A percentile compares a stretch with the other conserved stretches of the same genome.
Evolutionary conservation across 2,888 invertebrate genomes (phyloP).

Genomic region (Watsonalla binaria): DNA sequence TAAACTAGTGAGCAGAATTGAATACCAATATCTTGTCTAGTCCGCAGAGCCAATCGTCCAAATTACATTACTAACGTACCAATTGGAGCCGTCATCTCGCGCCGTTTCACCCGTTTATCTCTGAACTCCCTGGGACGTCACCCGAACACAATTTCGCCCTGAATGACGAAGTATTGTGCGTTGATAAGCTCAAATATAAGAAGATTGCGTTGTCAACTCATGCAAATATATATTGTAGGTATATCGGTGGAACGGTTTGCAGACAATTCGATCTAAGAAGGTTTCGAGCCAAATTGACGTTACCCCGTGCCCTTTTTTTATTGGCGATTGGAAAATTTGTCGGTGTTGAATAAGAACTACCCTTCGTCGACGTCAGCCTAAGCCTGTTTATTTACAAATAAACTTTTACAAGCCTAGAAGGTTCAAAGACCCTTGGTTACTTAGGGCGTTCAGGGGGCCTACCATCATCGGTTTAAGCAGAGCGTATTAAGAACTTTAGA

Average conservation of each 20-base stretch:
- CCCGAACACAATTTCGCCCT: slow-evolving; percentile 41
- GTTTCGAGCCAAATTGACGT: slow-evolving; percentile 45
- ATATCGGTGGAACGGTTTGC: slow-evolving; percentile 15
- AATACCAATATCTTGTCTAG: slow-evolving; percentile 1
- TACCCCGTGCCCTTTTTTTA: slow-evolving; percentile 53
- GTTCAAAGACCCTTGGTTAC: neutral
- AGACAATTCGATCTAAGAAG: slow-evolving; percentile 54
- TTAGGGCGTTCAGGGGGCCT: neutral
- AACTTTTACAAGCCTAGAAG: neutral
- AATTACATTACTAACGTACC: slow-evolving; percentile 3
- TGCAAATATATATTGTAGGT: slow-evolving; percentile 40
- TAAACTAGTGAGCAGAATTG: neutral
- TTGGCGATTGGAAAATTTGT: slow-evolving; percentile 42
- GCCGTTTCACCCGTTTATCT: slow-evolving; percentile 24
- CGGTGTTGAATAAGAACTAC: slow-evolving; percentile 20
- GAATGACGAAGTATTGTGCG: slow-evolving; percentile 46
- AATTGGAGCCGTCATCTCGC: slow-evolving; percentile 1
- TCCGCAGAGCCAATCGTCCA: slow-evolving; percentile 2
- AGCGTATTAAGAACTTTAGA: too few species aligned
- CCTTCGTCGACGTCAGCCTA: slow-evolving; percentile 27
- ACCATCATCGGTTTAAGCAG: too few species aligned
- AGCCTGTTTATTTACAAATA: neutral
- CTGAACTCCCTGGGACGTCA: slow-evolving; percentile 23
- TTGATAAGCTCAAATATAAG: slow-evolving; percentile 55
- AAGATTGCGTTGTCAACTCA: slow-evolving; percentile 43